Evolutionary conservation across 2,888 invertebrate species (phyloP), one percentile per base, ranked within the genome.

Genomic region (Leptopilina drosophilae): DNA sequence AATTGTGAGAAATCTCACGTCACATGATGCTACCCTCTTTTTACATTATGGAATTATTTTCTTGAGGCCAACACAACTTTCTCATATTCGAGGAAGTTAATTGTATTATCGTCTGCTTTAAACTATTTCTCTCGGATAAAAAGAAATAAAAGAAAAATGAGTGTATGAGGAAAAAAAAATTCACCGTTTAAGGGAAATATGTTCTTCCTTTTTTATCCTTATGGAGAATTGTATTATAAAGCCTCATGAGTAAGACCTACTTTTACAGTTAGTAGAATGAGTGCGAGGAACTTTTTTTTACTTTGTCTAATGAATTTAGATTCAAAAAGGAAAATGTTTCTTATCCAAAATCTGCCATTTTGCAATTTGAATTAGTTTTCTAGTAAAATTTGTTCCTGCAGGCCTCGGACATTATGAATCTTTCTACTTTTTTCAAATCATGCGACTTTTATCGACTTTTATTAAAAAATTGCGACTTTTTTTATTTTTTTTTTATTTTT

Each of bases 1-100:
- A 73, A 15, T 62, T 62, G 62, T 62, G 76, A 15, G 76, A 62
- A 76, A 64, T 62, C 46, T 64, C 15, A 76, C 76, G 76, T 62
- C 20, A 46, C 42, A 49, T 20, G 8, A 20, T 20, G 40, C 15
- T 76, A 62, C 62, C 42, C 76, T 62, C 62, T 53, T 53, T 69
- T 69, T 53, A 14, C 9, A 62, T 69, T 69, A 26, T 69, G 53
- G 26, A 67, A 62, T 62, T 20, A 62, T 49, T 67, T 9, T 53
- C 67, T 53, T 11, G 26, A 69, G 49, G 62, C 62, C 62, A 69
- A 53, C 67, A 33, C 5, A 69, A 69, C 49, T 69, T 69, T 69
- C 67, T 69, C 67, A 49, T 69, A 42, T 42, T 69, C 67, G 20
- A 26, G 20, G 67, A 69, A 69, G 49, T 69, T 14, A 69, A 53